Percentiles rank a stretch among this genome's conserved stretches.
phyloP scores from a whole-genome alignment of 2,797 vertebrate genomes.

The Lithobates sylvaticus region DNA sequence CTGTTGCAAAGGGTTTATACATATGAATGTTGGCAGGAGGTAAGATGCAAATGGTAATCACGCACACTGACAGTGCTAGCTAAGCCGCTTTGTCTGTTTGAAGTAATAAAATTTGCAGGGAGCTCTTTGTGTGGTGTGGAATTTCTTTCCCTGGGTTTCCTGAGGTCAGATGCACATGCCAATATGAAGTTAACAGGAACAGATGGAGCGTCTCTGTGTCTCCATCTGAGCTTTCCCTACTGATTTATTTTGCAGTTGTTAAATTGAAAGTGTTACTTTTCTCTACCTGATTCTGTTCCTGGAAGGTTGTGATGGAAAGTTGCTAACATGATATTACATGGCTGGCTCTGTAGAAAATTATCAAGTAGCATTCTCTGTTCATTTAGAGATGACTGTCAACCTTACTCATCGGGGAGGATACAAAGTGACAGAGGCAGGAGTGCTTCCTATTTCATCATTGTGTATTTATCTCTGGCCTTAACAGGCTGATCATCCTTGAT shows the following conservation, averaged over 20 bases:
- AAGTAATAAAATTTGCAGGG: neutral
- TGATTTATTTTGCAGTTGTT: conserved; percentile 62
- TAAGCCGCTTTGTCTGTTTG: neutral
- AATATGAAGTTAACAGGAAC: conserved; percentile 55
- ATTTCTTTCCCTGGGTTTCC: conserved; percentile 41
- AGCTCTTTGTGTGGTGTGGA: neutral
- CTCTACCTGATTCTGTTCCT: conserved; percentile 56
- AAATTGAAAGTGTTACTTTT: conserved; percentile 61
- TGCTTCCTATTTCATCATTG: conserved; percentile 20
- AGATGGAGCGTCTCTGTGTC: conserved; percentile 48
- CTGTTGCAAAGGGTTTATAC: no score
- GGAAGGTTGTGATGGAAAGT: conserved; percentile 55
- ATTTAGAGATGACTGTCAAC: conserved; percentile 58
- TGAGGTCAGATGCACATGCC: conserved; percentile 56
- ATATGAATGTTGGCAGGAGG: no score
- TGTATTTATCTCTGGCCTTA: conserved; percentile 52
- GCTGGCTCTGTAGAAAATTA: conserved; percentile 57
- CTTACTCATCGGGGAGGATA: conserved; percentile 33
- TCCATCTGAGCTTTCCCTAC: conserved; percentile 50
- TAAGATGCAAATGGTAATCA: no score
- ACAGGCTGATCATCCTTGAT: conserved; percentile 19
- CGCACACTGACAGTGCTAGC: no score
- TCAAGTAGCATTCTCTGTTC: conserved; percentile 55
- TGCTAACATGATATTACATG: conserved; percentile 56
- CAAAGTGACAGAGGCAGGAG: conserved; percentile 40